phyloP scores from a whole-genome alignment of 2,113 vertebrate genomes.

The Bungarus multicinctus region DNA sequence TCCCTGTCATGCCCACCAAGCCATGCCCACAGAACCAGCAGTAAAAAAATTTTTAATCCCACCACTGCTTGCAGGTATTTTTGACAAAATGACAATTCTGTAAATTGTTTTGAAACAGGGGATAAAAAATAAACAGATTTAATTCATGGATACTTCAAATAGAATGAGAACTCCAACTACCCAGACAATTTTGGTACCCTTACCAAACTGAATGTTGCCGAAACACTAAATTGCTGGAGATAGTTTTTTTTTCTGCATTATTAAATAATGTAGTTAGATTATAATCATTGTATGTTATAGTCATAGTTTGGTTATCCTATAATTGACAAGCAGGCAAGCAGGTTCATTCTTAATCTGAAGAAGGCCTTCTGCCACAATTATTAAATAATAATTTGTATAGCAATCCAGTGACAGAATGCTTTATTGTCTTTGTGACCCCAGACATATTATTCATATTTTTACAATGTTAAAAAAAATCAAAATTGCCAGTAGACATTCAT shows the following conservation, averaged over 20 bases:
- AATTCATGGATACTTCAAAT: background rate
- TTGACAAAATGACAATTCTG: background rate
- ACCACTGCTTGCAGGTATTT: background rate
- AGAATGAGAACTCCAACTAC: background rate
- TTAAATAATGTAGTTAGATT: background rate
- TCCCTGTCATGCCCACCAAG: too few relatives aligned
- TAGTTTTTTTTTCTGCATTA: background rate
- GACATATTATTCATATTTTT: background rate
- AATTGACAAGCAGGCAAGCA: background rate
- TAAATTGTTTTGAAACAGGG: background rate
- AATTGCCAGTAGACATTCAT: background rate
- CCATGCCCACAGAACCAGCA: too few relatives aligned
- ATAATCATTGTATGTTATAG: background rate
- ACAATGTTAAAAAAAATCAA: background rate
- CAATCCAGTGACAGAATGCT: background rate
- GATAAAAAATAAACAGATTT: background rate
- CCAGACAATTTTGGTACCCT: background rate
- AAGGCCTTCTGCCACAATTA: background rate
- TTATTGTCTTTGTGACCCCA: too few relatives aligned
- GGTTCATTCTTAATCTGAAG: background rate
- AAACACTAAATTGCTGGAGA: background rate
- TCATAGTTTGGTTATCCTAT: background rate
- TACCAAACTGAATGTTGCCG: background rate
- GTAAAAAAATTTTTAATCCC: too few relatives aligned
- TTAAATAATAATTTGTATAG: background rate